A percentile compares a stretch with the other conserved stretches of the same genome.
Evolutionary conservation across 2,888 invertebrate species (phyloP).

Genomic region (Hydraecia micacea): DNA sequence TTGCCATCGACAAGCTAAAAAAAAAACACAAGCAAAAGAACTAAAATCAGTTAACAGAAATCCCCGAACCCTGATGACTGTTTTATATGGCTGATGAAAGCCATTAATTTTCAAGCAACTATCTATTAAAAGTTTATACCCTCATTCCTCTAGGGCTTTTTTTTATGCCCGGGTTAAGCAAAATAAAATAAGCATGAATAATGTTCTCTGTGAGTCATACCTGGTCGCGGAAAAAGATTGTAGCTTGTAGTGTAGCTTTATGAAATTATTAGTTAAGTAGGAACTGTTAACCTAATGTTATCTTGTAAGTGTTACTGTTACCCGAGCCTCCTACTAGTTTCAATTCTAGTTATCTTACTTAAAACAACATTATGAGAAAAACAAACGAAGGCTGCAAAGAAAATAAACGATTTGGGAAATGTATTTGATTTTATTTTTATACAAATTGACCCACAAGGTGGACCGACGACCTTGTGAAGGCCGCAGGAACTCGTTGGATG

Average conservation of each 20-base stretch:
- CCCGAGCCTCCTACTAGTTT: background rate
- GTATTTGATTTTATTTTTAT: conserved; percentile 2
- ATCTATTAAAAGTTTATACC: background rate
- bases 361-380: background rate
- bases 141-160: background rate
- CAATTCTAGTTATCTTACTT: background rate
- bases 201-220: conserved; percentile 13
- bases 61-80: background rate
- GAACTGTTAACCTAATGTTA: background rate
- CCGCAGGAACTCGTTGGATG: too few species aligned
- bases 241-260: conserved; percentile 29
- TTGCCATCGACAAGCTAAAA: background rate
- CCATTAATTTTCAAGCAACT: background rate
- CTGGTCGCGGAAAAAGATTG: background rate
- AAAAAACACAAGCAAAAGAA: background rate
- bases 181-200: background rate
- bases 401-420: conserved; percentile 22
- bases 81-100: background rate
- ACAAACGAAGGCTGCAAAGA: background rate
- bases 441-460: too few species aligned
- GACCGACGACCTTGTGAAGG: too few species aligned
- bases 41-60: background rate
- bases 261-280: conserved; percentile 45
- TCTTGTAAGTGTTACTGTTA: conserved; percentile 13
- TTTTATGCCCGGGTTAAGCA: too few species aligned